phyloP scores from a whole-genome alignment of 92 coral and sea anemone genomes.

The Scolanthus callimorphus region DNA sequence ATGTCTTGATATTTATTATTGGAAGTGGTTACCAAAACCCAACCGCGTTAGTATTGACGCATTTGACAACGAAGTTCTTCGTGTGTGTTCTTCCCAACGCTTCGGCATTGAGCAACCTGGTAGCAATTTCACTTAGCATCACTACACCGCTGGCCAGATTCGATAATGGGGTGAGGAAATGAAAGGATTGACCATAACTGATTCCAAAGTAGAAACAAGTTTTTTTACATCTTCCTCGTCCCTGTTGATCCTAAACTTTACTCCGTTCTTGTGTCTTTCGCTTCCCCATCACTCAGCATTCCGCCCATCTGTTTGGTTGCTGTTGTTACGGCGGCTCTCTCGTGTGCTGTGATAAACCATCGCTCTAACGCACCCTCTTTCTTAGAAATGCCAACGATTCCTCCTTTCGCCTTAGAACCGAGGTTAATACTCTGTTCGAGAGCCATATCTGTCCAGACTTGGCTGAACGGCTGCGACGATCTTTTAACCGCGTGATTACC shows the following conservation, averaged over 20 bases:
- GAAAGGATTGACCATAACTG: constrained; percentile 21
- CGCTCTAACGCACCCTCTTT: too few species aligned
- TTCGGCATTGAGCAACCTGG: constrained; percentile 11
- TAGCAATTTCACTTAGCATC: constrained; percentile 8
- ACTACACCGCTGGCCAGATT: constrained; percentile 42
- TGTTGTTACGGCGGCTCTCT: too few species aligned
- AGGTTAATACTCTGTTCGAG: too few species aligned
- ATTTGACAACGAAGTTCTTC: constrained; percentile 1
- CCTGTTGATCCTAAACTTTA: constrained; percentile 7
- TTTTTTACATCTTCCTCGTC: constrained; percentile 29
- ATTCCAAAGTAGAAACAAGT: constrained; percentile 16
- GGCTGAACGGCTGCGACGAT: constrained; percentile 34
- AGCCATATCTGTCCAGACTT: too few species aligned
- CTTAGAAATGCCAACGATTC: too few species aligned
- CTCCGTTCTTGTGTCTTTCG: constrained; percentile 14
- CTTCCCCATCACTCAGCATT: not conserved
- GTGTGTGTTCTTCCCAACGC: constrained; percentile 4
- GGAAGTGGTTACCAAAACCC: constrained; percentile 34
- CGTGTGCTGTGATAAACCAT: too few species aligned
- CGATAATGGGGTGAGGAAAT: constrained; percentile 5
- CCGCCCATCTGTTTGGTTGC: constrained; percentile 5
- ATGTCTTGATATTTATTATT: constrained; percentile 12
- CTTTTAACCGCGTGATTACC: constrained; percentile 36
- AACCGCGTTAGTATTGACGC: constrained; percentile 9
- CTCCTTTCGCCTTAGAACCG: too few species aligned